These are phyloP conservation scores for Ceriagrion tenellum DNA, from an alignment of 2,888 invertebrate species.

Conservation along the genomic window DNA sequence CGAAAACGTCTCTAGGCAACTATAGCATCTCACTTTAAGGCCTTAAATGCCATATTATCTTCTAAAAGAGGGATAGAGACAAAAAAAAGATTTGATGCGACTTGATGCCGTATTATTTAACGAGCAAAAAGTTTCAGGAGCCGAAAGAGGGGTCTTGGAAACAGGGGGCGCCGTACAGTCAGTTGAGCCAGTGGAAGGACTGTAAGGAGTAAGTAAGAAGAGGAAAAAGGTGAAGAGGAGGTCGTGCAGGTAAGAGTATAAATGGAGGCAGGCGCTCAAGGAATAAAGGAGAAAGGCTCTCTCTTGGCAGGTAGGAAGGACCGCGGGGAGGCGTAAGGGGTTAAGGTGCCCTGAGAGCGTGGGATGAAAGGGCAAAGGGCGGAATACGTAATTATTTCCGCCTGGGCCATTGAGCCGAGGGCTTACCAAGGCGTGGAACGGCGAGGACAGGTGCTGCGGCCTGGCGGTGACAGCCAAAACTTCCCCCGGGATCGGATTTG, in stretches of 20 bases:
- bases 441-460: constrained; percentile 62
- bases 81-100: not conserved
- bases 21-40: not conserved
- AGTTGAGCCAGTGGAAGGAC: not conserved
- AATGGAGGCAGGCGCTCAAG: not conserved
- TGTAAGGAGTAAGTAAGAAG: not conserved
- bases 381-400: constrained; percentile 64
- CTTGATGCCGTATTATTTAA: not conserved
- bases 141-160: not conserved
- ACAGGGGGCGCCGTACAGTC: no score
- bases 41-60: not conserved
- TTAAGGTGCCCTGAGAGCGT: not conserved
- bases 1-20: not conserved
- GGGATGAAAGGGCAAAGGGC: constrained; percentile 59
- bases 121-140: not conserved
- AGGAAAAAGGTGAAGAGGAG: not conserved
- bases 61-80: not conserved
- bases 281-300: not conserved
- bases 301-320: not conserved
- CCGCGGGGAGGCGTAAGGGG: not conserved
- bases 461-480: constrained; percentile 59
- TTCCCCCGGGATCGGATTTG: constrained; percentile 57
- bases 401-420: constrained; percentile 58
- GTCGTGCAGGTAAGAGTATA: not conserved
- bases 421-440: constrained; percentile 53